A percentile compares a stretch with the other conserved stretches of the same genome.
These are phyloP conservation scores for Cyaniris semiargus DNA, from an alignment of 2,888 invertebrate genomes.

Conservation along the genomic window DNA sequence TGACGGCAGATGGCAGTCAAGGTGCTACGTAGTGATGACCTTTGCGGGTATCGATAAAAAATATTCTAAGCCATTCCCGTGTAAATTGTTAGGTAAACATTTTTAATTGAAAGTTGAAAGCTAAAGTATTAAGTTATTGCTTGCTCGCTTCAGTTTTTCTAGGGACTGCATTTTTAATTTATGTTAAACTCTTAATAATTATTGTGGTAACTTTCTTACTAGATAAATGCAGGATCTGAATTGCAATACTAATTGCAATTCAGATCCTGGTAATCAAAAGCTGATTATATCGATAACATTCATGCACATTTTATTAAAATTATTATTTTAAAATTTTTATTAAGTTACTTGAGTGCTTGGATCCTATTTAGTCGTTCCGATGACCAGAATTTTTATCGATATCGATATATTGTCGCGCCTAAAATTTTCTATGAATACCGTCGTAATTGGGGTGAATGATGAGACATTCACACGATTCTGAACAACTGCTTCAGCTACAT, in stretches of 20 bases:
- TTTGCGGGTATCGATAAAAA: constrained; percentile 62
- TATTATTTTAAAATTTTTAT: too few relatives aligned
- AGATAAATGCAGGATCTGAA: too few relatives aligned
- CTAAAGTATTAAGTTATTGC: not conserved
- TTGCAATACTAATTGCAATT: too few relatives aligned
- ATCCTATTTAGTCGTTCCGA: not conserved
- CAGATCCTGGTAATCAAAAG: too few relatives aligned
- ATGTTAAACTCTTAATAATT: not conserved
- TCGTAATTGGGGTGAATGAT: constrained; percentile 68
- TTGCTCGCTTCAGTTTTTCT: not conserved
- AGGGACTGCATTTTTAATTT: not conserved
- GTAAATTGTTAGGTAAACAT: constrained; percentile 29
- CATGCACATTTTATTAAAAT: too few relatives aligned
- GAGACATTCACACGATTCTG: constrained; percentile 70
- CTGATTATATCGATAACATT: too few relatives aligned
- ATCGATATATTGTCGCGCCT: constrained; percentile 48
- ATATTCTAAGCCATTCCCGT: constrained; percentile 30
- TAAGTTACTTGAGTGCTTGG: not conserved
- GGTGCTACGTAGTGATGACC: constrained; percentile 73
- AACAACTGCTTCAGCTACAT: constrained; percentile 43
- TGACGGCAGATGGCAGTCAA: constrained; percentile 78
- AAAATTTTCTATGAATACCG: constrained; percentile 63
- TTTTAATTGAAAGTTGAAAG: constrained; percentile 24
- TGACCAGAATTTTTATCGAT: constrained; percentile 36
- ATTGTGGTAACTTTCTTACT: not conserved